These are phyloP conservation scores for Coronaproctus castanopsis DNA, from an alignment of 2,888 invertebrate species.

Conservation along the genomic window DNA sequence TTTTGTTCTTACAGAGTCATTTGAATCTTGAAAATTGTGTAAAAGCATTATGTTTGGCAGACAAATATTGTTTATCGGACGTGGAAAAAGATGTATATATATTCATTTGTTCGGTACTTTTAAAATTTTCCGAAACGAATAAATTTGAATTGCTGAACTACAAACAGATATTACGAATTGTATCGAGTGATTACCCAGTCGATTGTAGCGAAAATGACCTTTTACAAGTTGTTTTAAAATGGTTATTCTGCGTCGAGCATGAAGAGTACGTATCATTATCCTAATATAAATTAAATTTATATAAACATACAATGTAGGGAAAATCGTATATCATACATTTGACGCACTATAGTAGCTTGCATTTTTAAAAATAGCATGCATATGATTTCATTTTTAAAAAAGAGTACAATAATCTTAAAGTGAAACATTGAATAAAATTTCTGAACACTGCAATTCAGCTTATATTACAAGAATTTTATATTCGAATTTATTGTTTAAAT, in stretches of 20 bases:
- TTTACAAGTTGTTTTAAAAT: constrained; percentile 32
- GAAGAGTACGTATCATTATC: too few species aligned
- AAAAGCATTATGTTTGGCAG: constrained; percentile 46
- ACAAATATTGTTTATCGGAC: constrained; percentile 38
- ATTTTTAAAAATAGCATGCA: too few species aligned
- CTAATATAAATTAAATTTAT: too few species aligned
- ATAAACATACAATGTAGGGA: too few species aligned
- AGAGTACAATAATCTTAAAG: too few species aligned
- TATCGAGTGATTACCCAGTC: constrained; percentile 44
- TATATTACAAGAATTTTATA: too few species aligned
- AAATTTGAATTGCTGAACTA: background rate
- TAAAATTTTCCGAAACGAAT: background rate
- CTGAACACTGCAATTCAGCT: too few species aligned
- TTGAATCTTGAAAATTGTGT: constrained; percentile 48
- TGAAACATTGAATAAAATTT: too few species aligned
- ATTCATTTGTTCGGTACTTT: background rate
- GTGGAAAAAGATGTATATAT: background rate
- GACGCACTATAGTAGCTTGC: too few species aligned
- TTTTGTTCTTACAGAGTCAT: constrained; percentile 33
- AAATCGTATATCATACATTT: too few species aligned
- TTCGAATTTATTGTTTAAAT: too few species aligned
- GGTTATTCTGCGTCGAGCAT: background rate
- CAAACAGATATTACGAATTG: constrained; percentile 37
- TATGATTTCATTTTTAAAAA: too few species aligned
- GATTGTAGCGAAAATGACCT: constrained; percentile 42